A percentile compares a stretch with the other conserved stretches of the same genome.
phyloP scores from a whole-genome alignment of 2,113 vertebrate species.

The Lonchura striata region DNA sequence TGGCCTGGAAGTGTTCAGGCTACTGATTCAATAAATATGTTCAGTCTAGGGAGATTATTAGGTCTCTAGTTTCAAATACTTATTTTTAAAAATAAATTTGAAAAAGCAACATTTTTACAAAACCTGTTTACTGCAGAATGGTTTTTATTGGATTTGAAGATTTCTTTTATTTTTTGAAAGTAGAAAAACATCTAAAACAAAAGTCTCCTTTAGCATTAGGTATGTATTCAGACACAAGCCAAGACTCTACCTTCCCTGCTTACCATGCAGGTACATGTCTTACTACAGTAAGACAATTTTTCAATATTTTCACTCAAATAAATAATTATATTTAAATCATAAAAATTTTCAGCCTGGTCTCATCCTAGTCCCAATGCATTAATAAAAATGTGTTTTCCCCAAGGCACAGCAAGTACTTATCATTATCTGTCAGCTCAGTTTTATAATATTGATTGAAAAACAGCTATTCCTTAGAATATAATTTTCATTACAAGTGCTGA shows the following conservation, averaged over 20 bases:
- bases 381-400: not conserved
- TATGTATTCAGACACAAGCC: not conserved
- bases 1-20: not conserved
- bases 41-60: not conserved
- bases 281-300: not conserved
- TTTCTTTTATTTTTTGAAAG: not conserved
- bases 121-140: not conserved
- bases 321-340: not conserved
- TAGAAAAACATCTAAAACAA: not conserved
- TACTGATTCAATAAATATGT: not conserved
- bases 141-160: not conserved
- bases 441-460: not conserved
- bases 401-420: not conserved
- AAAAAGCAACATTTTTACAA: not conserved
- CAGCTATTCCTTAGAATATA: not conserved
- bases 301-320: not conserved
- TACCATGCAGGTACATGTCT: too few relatives aligned
- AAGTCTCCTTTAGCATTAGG: not conserved
- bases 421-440: not conserved
- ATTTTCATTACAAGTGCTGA: not conserved
- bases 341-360: not conserved
- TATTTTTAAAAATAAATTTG: not conserved
- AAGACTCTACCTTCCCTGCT: not conserved
- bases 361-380: not conserved
- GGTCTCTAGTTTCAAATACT: not conserved